Evolutionary conservation across 2,888 invertebrate genomes (phyloP).

Genomic region (Acrobasis suavella): DNA sequence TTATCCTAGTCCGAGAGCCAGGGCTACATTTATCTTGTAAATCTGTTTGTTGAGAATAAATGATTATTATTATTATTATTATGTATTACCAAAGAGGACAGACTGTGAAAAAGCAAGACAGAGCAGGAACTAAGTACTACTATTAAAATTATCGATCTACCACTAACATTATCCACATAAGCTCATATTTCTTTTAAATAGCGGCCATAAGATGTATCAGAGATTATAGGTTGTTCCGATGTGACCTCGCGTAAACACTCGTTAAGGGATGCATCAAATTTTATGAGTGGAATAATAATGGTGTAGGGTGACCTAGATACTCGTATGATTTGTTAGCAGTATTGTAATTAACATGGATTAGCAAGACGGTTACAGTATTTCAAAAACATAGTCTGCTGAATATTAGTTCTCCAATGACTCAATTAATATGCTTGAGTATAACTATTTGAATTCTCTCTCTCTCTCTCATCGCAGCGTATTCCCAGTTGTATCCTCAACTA

Average conservation of each 20-base stretch:
- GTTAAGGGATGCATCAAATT: slow-evolving; percentile 4
- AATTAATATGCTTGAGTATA: no score
- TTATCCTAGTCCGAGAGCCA: no score
- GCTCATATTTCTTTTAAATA: not conserved
- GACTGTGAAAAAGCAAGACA: no score
- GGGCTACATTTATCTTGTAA: no score
- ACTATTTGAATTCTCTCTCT: no score
- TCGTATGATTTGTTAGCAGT: not conserved
- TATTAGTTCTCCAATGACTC: no score
- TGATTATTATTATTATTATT: no score
- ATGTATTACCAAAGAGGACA: no score
- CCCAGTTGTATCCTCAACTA: no score
- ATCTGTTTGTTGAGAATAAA: no score
- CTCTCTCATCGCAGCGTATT: no score
- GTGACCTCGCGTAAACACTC: slow-evolving; percentile 1
- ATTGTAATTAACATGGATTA: not conserved
- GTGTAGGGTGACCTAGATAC: not conserved
- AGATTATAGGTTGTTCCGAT: slow-evolving; percentile 5
- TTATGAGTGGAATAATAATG: not conserved
- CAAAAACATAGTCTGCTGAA: not conserved
- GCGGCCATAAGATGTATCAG: slow-evolving; percentile 1
- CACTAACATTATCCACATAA: not conserved
- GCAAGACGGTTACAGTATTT: not conserved
- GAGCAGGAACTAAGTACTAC: no score
- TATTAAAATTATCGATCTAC: not conserved